phyloP scores from a whole-genome alignment of 1,140 invertebrate genomes.

The Melitaea cinxia region DNA sequence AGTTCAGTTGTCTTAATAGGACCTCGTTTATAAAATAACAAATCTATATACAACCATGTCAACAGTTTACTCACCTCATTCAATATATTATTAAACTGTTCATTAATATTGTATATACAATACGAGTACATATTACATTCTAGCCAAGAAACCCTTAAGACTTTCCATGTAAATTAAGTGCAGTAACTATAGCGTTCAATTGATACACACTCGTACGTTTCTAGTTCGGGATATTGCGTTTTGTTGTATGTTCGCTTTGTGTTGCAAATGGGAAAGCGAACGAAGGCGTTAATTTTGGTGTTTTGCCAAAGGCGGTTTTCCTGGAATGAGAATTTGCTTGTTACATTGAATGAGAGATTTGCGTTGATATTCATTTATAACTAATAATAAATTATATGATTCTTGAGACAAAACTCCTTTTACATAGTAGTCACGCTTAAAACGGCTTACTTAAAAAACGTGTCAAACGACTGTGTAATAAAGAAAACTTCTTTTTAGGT shows the following conservation, averaged over 20 bases:
- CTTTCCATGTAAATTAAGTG: too few species aligned
- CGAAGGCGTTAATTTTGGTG: constrained; percentile 17
- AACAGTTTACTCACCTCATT: too few species aligned
- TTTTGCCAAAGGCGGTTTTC: constrained; percentile 12
- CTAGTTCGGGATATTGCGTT: constrained; percentile 17
- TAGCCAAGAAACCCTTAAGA: too few species aligned
- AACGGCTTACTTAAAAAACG: too few species aligned
- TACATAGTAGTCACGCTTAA: too few species aligned
- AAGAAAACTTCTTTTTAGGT: too few species aligned
- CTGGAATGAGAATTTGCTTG: background rate
- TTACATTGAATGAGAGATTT: background rate
- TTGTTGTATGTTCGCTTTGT: constrained; percentile 13
- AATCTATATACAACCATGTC: background rate
- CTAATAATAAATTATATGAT: background rate
- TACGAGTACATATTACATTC: too few species aligned
- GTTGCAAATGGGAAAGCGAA: constrained; percentile 18
- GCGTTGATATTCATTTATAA: background rate
- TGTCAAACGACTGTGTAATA: too few species aligned
- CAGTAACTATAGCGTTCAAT: background rate
- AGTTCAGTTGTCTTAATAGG: constrained; percentile 7
- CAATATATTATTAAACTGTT: too few species aligned
- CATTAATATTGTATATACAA: too few species aligned
- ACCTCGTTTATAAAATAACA: background rate
- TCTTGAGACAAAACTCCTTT: background rate
- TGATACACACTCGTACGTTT: constrained; percentile 2